Conservation (phyloP, 2,113 vertebrate genomes). For the Tragelaphus imberbis region DNA sequence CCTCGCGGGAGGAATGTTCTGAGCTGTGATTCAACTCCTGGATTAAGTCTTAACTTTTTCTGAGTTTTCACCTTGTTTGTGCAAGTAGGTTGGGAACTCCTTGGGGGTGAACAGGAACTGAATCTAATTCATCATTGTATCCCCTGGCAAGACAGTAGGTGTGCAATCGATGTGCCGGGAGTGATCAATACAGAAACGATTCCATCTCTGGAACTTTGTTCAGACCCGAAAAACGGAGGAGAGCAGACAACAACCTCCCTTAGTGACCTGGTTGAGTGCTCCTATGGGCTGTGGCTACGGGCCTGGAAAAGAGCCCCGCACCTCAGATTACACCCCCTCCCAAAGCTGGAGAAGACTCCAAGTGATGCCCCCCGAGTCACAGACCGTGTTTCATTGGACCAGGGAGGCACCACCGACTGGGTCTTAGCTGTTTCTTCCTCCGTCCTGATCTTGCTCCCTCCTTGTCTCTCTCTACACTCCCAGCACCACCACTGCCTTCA, state of each 20-base stretch:
- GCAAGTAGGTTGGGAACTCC: slow-evolving; percentile 38
- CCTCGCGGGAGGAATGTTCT: neutral
- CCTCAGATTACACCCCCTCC: neutral
- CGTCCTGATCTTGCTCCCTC: neutral
- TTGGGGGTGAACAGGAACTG: neutral
- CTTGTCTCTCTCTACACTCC: no score
- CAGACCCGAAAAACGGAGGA: neutral
- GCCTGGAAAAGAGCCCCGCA: neutral
- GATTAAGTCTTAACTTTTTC: neutral
- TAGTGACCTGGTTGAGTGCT: neutral
- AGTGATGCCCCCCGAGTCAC: neutral
- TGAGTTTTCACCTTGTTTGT: slow-evolving; percentile 41
- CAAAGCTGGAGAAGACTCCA: accelerated
- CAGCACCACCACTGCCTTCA: neutral
- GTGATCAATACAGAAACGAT: slow-evolving; percentile 43
- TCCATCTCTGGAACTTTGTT: slow-evolving; percentile 28
- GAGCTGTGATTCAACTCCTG: neutral
- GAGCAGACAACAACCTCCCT: neutral
- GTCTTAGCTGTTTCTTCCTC: neutral
- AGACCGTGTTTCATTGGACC: neutral
- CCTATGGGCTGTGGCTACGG: neutral
- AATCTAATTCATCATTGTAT: slow-evolving; percentile 31
- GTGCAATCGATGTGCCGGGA: neutral
- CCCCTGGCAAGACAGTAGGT: slow-evolving; percentile 16
- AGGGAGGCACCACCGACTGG: neutral